phyloP scores from a whole-genome alignment of 92 coral and sea anemone species.

The Ricordea florida region DNA sequence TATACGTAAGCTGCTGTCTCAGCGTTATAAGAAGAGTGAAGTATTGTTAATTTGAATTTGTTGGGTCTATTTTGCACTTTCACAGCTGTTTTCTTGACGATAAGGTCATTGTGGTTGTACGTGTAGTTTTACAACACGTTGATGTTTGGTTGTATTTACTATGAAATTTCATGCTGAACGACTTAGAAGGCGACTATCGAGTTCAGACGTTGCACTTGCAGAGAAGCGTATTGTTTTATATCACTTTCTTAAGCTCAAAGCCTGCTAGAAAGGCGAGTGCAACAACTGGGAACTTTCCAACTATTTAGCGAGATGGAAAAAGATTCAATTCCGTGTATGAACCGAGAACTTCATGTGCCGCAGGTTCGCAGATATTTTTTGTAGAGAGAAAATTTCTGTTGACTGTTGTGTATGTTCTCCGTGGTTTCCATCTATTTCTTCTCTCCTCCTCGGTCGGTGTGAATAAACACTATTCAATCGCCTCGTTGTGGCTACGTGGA shows the following conservation, averaged over 20 bases:
- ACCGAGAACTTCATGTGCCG: too few relatives aligned
- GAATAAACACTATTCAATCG: conserved; percentile 1
- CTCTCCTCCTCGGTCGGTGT: background rate
- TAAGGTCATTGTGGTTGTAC: background rate
- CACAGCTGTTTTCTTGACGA: conserved; percentile 1
- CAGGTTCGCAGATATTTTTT: too few relatives aligned
- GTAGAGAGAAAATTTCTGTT: too few relatives aligned
- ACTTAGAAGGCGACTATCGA: conserved; percentile 37
- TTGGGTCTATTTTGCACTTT: background rate
- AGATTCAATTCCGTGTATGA: too few relatives aligned
- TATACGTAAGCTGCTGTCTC: too few relatives aligned
- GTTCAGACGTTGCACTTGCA: background rate
- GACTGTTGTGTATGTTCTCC: background rate
- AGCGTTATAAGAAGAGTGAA: too few relatives aligned
- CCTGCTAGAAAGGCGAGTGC: too few relatives aligned
- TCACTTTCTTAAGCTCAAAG: too few relatives aligned
- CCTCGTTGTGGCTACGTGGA: conserved; percentile 3
- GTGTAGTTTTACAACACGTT: background rate
- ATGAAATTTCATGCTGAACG: conserved; percentile 30
- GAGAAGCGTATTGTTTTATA: background rate
- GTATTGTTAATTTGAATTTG: too few relatives aligned
- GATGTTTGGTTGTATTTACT: conserved; percentile 13
- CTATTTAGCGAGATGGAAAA: too few relatives aligned
- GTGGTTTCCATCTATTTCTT: background rate
- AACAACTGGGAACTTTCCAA: too few relatives aligned